phyloP scores from a whole-genome alignment of 2,797 vertebrate genomes.

The Aplochiton taeniatus region DNA sequence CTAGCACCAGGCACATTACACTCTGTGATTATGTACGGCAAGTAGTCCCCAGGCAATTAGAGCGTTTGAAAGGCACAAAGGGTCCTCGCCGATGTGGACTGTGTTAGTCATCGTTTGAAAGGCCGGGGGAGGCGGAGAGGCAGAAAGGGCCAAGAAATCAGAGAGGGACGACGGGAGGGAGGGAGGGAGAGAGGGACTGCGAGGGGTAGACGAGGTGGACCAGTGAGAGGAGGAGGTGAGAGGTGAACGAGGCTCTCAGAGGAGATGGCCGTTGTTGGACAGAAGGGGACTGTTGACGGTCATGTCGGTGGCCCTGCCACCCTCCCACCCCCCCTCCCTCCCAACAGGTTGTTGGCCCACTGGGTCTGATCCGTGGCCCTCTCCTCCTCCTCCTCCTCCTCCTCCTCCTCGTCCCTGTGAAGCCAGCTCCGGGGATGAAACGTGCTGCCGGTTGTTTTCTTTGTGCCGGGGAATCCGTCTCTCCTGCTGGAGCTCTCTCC shows the following conservation, averaged over 20 bases:
- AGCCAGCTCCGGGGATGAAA: slow-evolving; percentile 29
- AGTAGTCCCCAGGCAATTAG: no score
- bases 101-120: no score
- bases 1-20: no score
- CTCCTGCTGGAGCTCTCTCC: no score
- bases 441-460: slow-evolving; percentile 59
- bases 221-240: not conserved
- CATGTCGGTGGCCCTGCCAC: not conserved
- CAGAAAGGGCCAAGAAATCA: not conserved
- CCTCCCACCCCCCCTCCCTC: not conserved
- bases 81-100: no score
- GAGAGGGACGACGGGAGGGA: not conserved
- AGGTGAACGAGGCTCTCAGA: not conserved
- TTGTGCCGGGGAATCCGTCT: slow-evolving; percentile 48
- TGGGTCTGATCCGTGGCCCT: slow-evolving; percentile 21
- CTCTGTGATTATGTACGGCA: no score
- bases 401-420: slow-evolving; percentile 32
- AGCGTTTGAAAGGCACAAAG: no score
- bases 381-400: slow-evolving; percentile 14
- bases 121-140: not conserved
- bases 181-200: not conserved
- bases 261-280: not conserved
- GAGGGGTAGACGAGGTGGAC: not conserved
- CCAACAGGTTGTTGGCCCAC: not conserved
- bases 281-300: not conserved